These are phyloP conservation scores for Loxodonta africana DNA, from an alignment of 2,113 vertebrate genomes.

Conservation along the genomic window DNA sequence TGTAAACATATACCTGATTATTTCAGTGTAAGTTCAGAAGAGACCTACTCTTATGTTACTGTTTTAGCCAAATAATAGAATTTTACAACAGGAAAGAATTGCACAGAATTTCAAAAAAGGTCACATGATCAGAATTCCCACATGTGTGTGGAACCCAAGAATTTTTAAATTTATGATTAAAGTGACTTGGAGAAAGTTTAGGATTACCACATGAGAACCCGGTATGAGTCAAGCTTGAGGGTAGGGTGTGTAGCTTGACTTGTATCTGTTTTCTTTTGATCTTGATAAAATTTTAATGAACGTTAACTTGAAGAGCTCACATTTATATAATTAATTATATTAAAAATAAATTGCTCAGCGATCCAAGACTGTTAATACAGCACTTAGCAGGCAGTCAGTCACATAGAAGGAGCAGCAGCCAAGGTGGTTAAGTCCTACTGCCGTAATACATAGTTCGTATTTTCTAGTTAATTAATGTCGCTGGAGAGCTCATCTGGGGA, in stretches of 20 bases:
- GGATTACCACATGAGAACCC: background rate
- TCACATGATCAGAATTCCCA: background rate
- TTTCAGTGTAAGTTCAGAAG: background rate
- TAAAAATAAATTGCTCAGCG: conserved; percentile 20
- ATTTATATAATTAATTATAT: conserved; percentile 36
- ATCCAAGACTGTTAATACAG: conserved; percentile 18
- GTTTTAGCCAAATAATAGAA: background rate
- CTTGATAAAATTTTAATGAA: conserved; percentile 53
- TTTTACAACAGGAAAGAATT: background rate
- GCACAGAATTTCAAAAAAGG: background rate
- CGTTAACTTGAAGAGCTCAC: conserved; percentile 24
- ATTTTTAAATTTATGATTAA: conserved; percentile 22
- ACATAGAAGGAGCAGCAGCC: background rate
- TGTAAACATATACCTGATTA: background rate
- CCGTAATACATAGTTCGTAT: background rate
- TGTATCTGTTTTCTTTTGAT: conserved; percentile 40
- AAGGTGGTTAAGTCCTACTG: background rate
- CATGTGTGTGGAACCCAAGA: background rate
- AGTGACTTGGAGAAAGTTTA: background rate
- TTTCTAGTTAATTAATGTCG: background rate
- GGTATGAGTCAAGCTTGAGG: background rate
- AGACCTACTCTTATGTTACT: background rate
- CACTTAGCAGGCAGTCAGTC: background rate
- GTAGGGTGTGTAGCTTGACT: background rate
- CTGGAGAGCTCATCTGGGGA: background rate